Evolutionary conservation across 1,140 invertebrate species (phyloP).

Genomic region (Bombus affinis): DNA sequence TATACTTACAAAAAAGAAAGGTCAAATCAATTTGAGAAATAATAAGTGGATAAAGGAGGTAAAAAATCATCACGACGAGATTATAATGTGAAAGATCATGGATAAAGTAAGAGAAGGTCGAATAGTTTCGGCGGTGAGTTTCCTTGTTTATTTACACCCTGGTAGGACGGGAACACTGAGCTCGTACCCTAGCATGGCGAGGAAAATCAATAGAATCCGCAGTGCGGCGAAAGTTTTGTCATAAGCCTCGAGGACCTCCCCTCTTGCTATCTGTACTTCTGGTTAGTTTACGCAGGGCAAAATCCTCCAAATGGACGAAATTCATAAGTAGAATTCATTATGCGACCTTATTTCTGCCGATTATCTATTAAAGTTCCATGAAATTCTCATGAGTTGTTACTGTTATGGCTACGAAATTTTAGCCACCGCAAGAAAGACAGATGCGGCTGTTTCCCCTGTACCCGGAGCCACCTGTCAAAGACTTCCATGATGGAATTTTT

Average conservation of each 20-base stretch:
- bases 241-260: conserved; percentile 35
- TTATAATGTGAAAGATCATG: not conserved
- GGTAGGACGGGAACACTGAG: conserved; percentile 55
- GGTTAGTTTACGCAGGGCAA: not conserved
- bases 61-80: not conserved
- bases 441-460: conserved; percentile 68
- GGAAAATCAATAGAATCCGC: conserved; percentile 82
- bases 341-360: too few relatives aligned
- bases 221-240: conserved; percentile 81
- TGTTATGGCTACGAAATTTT: conserved; percentile 61
- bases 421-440: conserved; percentile 62
- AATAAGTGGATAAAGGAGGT: not conserved
- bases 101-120: not conserved
- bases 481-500: conserved; percentile 78
- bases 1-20: not conserved
- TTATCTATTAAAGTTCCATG: accelerated
- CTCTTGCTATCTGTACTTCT: not conserved
- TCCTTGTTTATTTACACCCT: conserved; percentile 78
- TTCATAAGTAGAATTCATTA: not conserved
- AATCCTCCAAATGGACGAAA: not conserved
- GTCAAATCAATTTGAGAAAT: too few relatives aligned
- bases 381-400: not conserved
- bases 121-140: conserved; percentile 41
- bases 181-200: conserved; percentile 57
- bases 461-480: conserved; percentile 73